A percentile compares a stretch with the other conserved stretches of the same genome.
Conservation (phyloP, 1,140 invertebrate genomes). For the Drosophila murphyi region DNA sequence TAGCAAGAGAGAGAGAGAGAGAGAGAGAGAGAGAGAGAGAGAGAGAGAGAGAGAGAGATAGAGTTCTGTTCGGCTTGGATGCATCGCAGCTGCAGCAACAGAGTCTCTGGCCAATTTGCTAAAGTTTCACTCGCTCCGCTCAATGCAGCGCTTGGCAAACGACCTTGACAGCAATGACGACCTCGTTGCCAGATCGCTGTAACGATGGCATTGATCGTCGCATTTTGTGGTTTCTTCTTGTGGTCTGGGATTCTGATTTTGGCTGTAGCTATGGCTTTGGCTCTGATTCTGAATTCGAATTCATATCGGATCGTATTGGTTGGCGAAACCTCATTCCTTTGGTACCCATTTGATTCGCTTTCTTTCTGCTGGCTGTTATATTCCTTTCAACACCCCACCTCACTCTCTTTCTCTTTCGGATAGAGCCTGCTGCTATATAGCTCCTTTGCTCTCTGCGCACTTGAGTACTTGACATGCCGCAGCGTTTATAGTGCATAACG, state of each 20-base stretch:
- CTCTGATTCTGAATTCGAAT: constrained; percentile 8
- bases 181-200: constrained; percentile 38
- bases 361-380: constrained; percentile 36
- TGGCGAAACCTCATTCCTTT: constrained; percentile 34
- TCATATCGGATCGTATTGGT: constrained; percentile 10
- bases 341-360: constrained; percentile 39
- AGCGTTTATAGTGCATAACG: constrained; percentile 73
- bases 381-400: constrained; percentile 30
- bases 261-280: constrained; percentile 4
- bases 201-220: constrained; percentile 24
- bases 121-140: constrained; percentile 22
- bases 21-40: constrained; percentile 1
- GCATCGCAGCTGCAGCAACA: constrained; percentile 13
- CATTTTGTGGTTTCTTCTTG: constrained; percentile 24
- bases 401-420: neutral
- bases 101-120: constrained; percentile 8
- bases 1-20: neutral
- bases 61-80: constrained; percentile 24
- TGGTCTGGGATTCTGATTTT: constrained; percentile 25
- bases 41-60: neutral
- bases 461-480: constrained; percentile 66
- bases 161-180: constrained; percentile 52
- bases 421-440: neutral
- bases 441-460: constrained; percentile 8
- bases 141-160: constrained; percentile 38